phyloP scores from a whole-genome alignment of 2,113 vertebrate species.

The Leiothrix lutea region DNA sequence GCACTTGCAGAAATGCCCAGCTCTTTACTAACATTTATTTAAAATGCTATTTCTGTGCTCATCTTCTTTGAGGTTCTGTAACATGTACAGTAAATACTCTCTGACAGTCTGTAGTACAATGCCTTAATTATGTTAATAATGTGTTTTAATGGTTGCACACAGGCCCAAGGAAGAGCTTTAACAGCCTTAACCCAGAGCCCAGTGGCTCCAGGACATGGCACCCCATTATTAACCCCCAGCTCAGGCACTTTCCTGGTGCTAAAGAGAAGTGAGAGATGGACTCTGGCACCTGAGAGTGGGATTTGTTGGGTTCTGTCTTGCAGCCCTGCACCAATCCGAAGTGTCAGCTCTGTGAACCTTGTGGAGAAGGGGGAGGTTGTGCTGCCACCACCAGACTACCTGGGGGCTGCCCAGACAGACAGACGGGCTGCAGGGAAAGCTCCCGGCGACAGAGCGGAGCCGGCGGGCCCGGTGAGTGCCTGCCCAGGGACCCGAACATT shows the following conservation, averaged over 20 bases:
- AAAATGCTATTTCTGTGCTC: not conserved
- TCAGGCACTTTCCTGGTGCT: not conserved
- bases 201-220: not conserved
- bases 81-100: not conserved
- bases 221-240: not conserved
- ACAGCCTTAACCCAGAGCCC: not conserved
- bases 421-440: constrained; percentile 15
- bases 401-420: constrained; percentile 61
- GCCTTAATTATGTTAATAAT: not conserved
- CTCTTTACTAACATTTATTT: not conserved
- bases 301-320: not conserved
- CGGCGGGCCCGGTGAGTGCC: constrained; percentile 59
- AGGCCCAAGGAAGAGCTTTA: not conserved
- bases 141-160: not conserved
- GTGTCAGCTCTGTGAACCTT: constrained; percentile 80
- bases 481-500: fast-evolving
- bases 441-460: not conserved
- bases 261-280: not conserved
- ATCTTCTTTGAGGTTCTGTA: not conserved
- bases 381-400: constrained; percentile 90
- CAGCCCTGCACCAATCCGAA: constrained; percentile 75
- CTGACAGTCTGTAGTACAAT: not conserved
- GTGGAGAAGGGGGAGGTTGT: constrained; percentile 77
- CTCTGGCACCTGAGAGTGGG: not conserved
- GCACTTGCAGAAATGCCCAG: not conserved